Evolutionary conservation across 2,113 vertebrate species (phyloP).

Genomic region (Uria aalge): DNA sequence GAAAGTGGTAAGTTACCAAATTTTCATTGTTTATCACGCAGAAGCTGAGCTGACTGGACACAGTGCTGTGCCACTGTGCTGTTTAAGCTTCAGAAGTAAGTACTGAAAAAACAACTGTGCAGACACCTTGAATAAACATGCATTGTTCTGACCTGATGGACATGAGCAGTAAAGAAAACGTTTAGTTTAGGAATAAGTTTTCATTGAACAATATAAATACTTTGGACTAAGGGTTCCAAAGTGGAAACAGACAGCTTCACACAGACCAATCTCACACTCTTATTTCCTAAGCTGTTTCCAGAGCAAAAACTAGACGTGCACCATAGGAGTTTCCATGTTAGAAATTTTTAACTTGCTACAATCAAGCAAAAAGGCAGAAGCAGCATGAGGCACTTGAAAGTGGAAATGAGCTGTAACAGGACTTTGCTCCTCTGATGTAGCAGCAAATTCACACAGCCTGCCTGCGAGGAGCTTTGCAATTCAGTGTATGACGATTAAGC

Average conservation of each 20-base stretch:
- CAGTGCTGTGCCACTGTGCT: fast-evolving
- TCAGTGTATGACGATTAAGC: fast-evolving
- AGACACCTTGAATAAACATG: not conserved
- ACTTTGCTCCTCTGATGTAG: not conserved
- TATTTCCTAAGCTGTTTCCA: not conserved
- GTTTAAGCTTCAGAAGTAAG: not conserved
- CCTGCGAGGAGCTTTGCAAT: not conserved
- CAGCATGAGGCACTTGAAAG: fast-evolving
- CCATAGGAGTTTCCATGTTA: fast-evolving
- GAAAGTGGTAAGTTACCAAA: not conserved
- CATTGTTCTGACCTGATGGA: fast-evolving
- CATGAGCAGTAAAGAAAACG: fast-evolving
- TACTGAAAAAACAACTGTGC: not conserved
- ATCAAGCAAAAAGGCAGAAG: not conserved
- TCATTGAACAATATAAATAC: not conserved
- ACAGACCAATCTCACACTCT: not conserved
- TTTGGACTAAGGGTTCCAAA: not conserved
- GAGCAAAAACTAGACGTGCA: fast-evolving
- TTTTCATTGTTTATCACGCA: not conserved
- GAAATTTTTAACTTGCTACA: not conserved
- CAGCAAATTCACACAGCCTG: not conserved
- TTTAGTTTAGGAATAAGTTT: not conserved
- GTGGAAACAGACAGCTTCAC: not conserved
- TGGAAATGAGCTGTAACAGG: fast-evolving
- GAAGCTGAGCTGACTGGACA: not conserved